These are phyloP conservation scores for Andrena minutula DNA, from an alignment of 2,888 invertebrate species.

Conservation along the genomic window DNA sequence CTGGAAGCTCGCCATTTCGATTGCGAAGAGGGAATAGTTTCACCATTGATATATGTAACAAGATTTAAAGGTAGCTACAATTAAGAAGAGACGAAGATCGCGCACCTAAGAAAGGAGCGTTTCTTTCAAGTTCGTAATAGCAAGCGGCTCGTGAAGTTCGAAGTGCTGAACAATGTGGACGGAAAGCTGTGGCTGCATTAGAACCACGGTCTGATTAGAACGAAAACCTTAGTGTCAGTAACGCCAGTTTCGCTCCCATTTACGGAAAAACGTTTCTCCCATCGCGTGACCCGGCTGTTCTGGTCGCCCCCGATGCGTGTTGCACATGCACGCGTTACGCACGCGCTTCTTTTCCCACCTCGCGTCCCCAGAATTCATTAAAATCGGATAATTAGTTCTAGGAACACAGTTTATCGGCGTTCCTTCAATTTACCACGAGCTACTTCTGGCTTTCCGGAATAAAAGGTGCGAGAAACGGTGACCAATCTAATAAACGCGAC, in stretches of 20 bases:
- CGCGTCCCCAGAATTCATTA: slow-evolving; percentile 1
- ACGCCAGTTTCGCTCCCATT: slow-evolving; percentile 57
- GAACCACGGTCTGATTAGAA: slow-evolving; percentile 69
- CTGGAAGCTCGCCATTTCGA: too few relatives aligned
- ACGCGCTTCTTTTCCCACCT: slow-evolving; percentile 9
- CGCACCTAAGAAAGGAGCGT: background rate
- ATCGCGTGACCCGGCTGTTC: slow-evolving; percentile 55
- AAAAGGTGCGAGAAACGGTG: background rate
- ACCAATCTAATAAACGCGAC: background rate
- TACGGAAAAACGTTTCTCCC: slow-evolving; percentile 58
- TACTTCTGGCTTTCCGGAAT: background rate
- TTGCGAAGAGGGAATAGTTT: background rate
- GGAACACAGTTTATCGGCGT: background rate
- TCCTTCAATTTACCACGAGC: too few relatives aligned
- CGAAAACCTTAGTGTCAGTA: slow-evolving; percentile 54
- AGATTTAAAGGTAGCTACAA: background rate
- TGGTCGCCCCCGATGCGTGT: slow-evolving; percentile 30
- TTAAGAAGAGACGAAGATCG: background rate
- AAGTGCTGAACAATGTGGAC: slow-evolving; percentile 32
- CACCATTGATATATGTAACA: background rate
- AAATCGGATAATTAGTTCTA: background rate
- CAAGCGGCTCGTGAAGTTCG: slow-evolving; percentile 34
- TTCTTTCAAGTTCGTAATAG: background rate
- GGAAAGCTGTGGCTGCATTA: slow-evolving; percentile 27
- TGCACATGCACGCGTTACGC: slow-evolving; percentile 49